phyloP scores from a whole-genome alignment of 92 coral and sea anemone genomes.

The Paramuricea clavata region DNA sequence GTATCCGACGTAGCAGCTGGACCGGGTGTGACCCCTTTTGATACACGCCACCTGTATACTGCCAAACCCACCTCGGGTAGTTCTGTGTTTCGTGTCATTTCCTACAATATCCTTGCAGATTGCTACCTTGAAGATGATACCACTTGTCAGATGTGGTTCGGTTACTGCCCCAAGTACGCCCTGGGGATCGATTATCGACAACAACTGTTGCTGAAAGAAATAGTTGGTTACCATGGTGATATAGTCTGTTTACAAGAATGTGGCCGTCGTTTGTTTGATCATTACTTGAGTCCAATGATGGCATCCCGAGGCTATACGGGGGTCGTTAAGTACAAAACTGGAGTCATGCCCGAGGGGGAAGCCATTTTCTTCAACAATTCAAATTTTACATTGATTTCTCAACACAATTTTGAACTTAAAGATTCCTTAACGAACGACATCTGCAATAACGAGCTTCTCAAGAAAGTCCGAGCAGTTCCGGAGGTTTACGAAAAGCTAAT shows the following conservation, averaged over 20 bases:
- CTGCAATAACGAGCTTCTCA: constrained; percentile 67
- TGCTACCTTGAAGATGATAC: constrained; percentile 84
- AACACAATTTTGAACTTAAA: constrained; percentile 73
- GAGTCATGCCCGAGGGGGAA: constrained; percentile 93
- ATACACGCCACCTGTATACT: constrained; percentile 85
- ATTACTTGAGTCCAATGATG: constrained; percentile 77
- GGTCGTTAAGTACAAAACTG: constrained; percentile 80
- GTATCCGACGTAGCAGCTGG: constrained; percentile 76
- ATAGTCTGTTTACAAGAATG: constrained; percentile 95
- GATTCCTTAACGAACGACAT: constrained; percentile 75
- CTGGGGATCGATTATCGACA: constrained; percentile 87
- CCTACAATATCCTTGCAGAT: constrained; percentile 93
- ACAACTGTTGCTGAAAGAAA: constrained; percentile 87
- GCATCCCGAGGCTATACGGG: constrained; percentile 81
- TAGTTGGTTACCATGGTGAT: constrained; percentile 93
- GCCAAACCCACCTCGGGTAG: constrained; percentile 57
- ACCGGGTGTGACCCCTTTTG: constrained; percentile 90
- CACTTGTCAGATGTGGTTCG: constrained; percentile 74
- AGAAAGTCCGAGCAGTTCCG: constrained; percentile 73
- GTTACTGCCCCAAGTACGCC: constrained; percentile 93
- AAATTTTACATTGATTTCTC: constrained; percentile 79
- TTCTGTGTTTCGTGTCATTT: constrained; percentile 73
- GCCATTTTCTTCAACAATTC: constrained; percentile 77
- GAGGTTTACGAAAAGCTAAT: constrained; percentile 69
- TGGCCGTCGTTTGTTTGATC: constrained; percentile 72